phyloP scores from a whole-genome alignment of 2,888 invertebrate species.

The Heterodera filipjevi region DNA sequence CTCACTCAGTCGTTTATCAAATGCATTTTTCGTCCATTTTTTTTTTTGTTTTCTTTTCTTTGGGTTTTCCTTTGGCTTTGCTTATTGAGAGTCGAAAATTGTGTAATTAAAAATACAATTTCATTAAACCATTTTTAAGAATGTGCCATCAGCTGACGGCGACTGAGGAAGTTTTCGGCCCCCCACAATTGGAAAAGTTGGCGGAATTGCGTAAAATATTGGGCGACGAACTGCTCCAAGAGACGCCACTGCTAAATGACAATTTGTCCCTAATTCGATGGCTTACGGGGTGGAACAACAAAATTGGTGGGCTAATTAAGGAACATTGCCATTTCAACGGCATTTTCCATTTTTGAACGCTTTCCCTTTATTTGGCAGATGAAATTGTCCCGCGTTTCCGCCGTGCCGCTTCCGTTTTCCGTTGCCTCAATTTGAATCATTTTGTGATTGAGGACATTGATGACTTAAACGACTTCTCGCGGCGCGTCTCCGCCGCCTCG shows the following conservation, averaged over 20 bases:
- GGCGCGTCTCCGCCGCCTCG: slow-evolving; percentile 44
- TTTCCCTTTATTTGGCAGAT: slow-evolving; percentile 29
- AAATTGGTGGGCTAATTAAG: slow-evolving; percentile 46
- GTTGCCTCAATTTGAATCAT: slow-evolving; percentile 37
- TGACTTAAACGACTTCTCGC: slow-evolving; percentile 49
- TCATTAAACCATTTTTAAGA: not conserved
- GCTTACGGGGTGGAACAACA: slow-evolving; percentile 60
- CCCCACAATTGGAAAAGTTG: slow-evolving; percentile 30
- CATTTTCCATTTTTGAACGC: slow-evolving; percentile 13
- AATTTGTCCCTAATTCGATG: slow-evolving; percentile 58
- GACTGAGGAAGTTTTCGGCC: not conserved
- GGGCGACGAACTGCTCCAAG: slow-evolving; percentile 39
- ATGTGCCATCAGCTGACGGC: not conserved
- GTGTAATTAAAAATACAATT: not conserved
- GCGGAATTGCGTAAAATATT: slow-evolving; percentile 40
- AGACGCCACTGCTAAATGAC: slow-evolving; percentile 48
- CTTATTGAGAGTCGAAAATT: not conserved
- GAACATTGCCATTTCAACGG: slow-evolving; percentile 6
- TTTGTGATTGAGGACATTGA: slow-evolving; percentile 41
- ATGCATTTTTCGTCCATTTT: not conserved
- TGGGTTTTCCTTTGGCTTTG: not conserved
- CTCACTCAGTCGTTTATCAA: not conserved
- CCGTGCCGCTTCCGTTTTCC: slow-evolving; percentile 34
- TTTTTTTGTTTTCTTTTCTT: not conserved
- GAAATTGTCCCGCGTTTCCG: slow-evolving; percentile 47